Base-by-base conservation (phyloP, 2,113 vertebrate genomes). In the Zosterops hypoxanthus region DNA sequence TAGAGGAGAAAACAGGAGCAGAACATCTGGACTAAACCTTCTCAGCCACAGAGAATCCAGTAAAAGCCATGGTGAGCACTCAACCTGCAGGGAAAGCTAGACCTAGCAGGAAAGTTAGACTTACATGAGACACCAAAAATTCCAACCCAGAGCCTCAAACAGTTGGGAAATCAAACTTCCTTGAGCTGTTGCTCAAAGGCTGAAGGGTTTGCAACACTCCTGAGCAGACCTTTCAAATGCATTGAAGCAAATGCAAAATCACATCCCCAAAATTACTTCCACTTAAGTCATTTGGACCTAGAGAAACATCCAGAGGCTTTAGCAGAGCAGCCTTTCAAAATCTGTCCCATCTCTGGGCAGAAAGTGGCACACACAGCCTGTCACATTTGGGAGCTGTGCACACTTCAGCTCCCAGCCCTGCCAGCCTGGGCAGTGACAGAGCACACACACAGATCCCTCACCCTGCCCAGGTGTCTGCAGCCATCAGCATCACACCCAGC, bases 231-330 rank as follows among this genome's bases (percentile, higher is more conserved):
- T 85, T 73, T 89, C 29, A 61, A 89, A 85, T 1, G 46, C 89
- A 79, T 16, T 76, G 91, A 82, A 87, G 73, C 70, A 95, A 77
- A 64, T 24, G 39, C 36, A 86, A 96, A 96, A 77, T 77, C 59
- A 82, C 47, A 59, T 87, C 50, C 73, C 76, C 82, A 50, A 73
- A 94, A 90, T 92, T 72, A 88, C 44, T 95, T 95, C 93, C 85
- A 84, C 84, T 94, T 29, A 89, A 92, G 52, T 86, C 59, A 63
- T 80, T 42, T 70, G 82, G 55, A 41, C 41, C 42, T 69, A 33
- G 28, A 59, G 75, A 80, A 50, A 69, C 4, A 5, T 85, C 70
- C 87, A 77, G 16, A 23, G 75, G 68, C 65, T 90, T 82, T 65
- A 92, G 56, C 0, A 21, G 66, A 80, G 82, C 59, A 77, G 78